These are phyloP conservation scores for Drosophila suzukii DNA, from an alignment of 1,140 invertebrate genomes.

Conservation along the genomic window DNA sequence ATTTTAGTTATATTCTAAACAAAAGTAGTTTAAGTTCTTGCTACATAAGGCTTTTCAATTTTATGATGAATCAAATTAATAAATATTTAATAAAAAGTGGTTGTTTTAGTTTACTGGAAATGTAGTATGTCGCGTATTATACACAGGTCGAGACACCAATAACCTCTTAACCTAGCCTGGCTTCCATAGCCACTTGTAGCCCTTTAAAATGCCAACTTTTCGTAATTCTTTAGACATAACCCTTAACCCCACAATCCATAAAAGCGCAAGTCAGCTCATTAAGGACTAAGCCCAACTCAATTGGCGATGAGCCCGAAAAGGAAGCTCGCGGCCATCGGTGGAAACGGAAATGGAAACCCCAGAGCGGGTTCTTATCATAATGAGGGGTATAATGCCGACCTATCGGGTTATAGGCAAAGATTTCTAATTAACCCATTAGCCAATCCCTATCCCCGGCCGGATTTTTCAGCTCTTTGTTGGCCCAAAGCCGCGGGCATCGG, in stretches of 20 bases:
- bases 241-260: conserved; percentile 1
- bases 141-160: not conserved
- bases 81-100: no score
- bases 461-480: conserved; percentile 6
- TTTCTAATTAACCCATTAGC: conserved; percentile 52
- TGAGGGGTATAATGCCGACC: conserved; percentile 20
- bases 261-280: conserved; percentile 34
- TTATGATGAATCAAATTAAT: no score
- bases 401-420: conserved; percentile 34
- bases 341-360: conserved; percentile 5
- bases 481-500: conserved; percentile 34
- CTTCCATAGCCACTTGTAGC: not conserved
- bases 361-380: conserved; percentile 24
- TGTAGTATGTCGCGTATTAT: not conserved
- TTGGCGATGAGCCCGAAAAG: not conserved
- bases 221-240: not conserved
- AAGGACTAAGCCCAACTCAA: conserved; percentile 20
- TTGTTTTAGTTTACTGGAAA: no score
- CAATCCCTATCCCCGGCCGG: conserved; percentile 8
- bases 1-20: no score
- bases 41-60: no score
- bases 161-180: conserved; percentile 6
- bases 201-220: not conserved
- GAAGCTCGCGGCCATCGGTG: conserved; percentile 13
- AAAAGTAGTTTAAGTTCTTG: no score